phyloP scores from a whole-genome alignment of 1,140 invertebrate genomes.

The Scaptodrosophila lebanonensis region DNA sequence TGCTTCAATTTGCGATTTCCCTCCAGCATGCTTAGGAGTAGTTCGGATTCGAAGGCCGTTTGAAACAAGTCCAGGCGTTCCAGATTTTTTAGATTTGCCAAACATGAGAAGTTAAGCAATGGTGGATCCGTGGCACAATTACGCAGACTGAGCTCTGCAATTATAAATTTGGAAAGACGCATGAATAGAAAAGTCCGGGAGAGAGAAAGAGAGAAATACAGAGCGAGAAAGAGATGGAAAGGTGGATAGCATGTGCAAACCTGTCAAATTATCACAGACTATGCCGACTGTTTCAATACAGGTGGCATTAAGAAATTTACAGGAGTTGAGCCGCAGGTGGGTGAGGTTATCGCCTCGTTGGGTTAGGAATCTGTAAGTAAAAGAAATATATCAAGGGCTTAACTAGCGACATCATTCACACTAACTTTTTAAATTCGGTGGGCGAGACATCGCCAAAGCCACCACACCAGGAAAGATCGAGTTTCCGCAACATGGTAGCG shows the following conservation, averaged over 20 bases:
- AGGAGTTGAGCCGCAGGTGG: slow-evolving; percentile 85
- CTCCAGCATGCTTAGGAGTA: slow-evolving; percentile 82
- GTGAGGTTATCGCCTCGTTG: slow-evolving; percentile 83
- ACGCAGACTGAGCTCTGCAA: slow-evolving; percentile 83
- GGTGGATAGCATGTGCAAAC: slow-evolving; percentile 73
- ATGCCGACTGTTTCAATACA: slow-evolving; percentile 81
- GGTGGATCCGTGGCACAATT: slow-evolving; percentile 78
- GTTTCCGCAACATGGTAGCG: slow-evolving; percentile 84
- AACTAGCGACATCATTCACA: neutral
- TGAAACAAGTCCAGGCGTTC: slow-evolving; percentile 87
- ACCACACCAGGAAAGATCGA: slow-evolving; percentile 94
- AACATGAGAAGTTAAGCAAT: slow-evolving; percentile 80
- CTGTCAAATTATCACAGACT: slow-evolving; percentile 84
- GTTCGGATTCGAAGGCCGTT: slow-evolving; percentile 82
- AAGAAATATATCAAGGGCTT: neutral
- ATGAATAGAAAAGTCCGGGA: neutral
- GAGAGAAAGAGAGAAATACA: too few species aligned
- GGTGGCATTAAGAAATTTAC: slow-evolving; percentile 84
- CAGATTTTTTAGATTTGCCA: slow-evolving; percentile 82
- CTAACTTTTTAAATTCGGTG: slow-evolving; percentile 71
- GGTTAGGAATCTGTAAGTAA: slow-evolving; percentile 82
- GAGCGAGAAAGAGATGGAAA: neutral
- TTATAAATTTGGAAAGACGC: slow-evolving; percentile 31
- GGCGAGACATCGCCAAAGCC: slow-evolving; percentile 79
- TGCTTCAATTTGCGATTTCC: slow-evolving; percentile 84